Evolutionary conservation across 1,140 invertebrate species (phyloP).

Genomic region (Drosophila ercepeae): DNA sequence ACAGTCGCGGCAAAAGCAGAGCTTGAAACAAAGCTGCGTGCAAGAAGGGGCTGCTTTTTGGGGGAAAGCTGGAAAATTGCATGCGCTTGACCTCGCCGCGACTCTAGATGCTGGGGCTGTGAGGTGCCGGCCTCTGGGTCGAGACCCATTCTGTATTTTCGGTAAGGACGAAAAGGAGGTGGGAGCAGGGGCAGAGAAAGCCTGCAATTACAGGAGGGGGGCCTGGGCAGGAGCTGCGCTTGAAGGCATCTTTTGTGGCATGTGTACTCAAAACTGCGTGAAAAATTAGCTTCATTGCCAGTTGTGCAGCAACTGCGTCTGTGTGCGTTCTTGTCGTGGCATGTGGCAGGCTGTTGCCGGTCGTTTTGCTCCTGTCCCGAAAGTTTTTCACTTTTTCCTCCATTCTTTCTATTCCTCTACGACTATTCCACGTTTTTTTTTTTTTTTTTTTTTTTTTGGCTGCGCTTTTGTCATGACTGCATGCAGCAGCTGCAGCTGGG

Average conservation of each 20-base stretch:
- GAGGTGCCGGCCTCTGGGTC: slow-evolving; percentile 19
- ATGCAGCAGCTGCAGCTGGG: slow-evolving; percentile 19
- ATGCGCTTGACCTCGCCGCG: slow-evolving; percentile 43
- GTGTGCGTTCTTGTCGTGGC: slow-evolving; percentile 5
- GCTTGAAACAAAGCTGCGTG: slow-evolving; percentile 21
- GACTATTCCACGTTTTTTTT: slow-evolving; percentile 11
- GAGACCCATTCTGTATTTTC: slow-evolving; percentile 12
- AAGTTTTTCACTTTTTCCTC: slow-evolving; percentile 28
- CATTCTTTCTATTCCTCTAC: not conserved
- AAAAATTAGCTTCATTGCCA: slow-evolving; percentile 71
- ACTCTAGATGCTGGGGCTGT: slow-evolving; percentile 27
- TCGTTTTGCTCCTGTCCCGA: slow-evolving; percentile 13
- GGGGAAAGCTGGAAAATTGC: slow-evolving; percentile 40
- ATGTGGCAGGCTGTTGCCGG: slow-evolving; percentile 27
- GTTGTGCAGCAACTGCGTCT: slow-evolving; percentile 25
- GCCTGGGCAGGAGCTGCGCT: slow-evolving; percentile 25
- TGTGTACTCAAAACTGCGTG: slow-evolving; percentile 68
- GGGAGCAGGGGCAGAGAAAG: slow-evolving; percentile 1
- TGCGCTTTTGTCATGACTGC: slow-evolving; percentile 57
- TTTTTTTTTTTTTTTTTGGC: slow-evolving; percentile 18
- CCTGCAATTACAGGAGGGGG: not conserved
- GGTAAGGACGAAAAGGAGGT: not conserved
- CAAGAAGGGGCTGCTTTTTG: slow-evolving; percentile 18
- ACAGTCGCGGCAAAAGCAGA: slow-evolving; percentile 27
- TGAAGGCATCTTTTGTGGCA: slow-evolving; percentile 55